Evolutionary conservation across 1,140 invertebrate genomes (phyloP).

Genomic region (Euwallacea fornicatus): DNA sequence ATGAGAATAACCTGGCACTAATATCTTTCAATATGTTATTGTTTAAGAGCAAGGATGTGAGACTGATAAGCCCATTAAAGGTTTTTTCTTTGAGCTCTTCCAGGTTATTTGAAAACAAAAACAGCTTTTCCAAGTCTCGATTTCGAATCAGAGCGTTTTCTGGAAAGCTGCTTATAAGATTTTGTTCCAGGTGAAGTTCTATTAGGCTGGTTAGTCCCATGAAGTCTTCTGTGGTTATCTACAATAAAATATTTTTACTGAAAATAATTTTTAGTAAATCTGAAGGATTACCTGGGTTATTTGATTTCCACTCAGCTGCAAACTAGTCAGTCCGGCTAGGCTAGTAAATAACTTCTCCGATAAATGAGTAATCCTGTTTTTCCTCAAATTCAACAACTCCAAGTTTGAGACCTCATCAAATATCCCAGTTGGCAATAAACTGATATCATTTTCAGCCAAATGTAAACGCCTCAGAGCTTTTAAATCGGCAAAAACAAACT

Average conservation of each 20-base stretch:
- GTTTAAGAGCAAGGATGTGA: conserved; percentile 49
- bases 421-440: conserved; percentile 50
- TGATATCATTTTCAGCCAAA: conserved; percentile 60
- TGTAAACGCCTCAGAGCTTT: conserved; percentile 60
- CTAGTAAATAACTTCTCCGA: conserved; percentile 54
- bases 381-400: conserved; percentile 58
- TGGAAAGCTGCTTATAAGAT: conserved; percentile 47
- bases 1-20: conserved; percentile 45
- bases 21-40: conserved; percentile 50
- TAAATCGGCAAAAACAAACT: conserved; percentile 61
- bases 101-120: conserved; percentile 51
- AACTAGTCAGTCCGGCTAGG: conserved; percentile 53
- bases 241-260: conserved; percentile 24
- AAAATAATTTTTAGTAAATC: background rate
- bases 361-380: conserved; percentile 57
- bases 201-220: conserved; percentile 42
- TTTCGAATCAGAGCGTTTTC: conserved; percentile 46
- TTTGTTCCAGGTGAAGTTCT: conserved; percentile 51
- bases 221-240: conserved; percentile 47
- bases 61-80: conserved; percentile 48
- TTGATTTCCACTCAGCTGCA: conserved; percentile 54
- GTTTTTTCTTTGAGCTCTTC: conserved; percentile 46
- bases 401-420: conserved; percentile 56
- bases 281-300: conserved; percentile 44
- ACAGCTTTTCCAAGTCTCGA: conserved; percentile 48